phyloP scores from a whole-genome alignment of 1,140 invertebrate genomes.

The Helicoverpa armigera region DNA sequence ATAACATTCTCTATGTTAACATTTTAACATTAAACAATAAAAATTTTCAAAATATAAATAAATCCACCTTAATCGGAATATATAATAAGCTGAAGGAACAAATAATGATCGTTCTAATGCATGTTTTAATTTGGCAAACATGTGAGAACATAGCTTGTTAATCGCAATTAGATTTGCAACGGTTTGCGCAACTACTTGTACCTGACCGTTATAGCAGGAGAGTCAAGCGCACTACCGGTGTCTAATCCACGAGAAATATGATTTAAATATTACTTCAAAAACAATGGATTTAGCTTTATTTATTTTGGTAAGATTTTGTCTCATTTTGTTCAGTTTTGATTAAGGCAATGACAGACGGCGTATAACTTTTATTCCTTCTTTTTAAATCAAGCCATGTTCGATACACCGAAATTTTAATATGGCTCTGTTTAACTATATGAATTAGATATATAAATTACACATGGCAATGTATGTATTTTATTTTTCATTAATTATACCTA shows the following conservation, averaged over 20 bases:
- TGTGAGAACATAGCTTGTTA: background rate
- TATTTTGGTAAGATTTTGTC: background rate
- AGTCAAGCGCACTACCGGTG: background rate
- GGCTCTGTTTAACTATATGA: too few relatives aligned
- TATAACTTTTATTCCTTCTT: too few relatives aligned
- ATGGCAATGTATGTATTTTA: background rate
- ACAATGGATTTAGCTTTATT: constrained; percentile 14
- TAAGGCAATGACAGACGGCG: too few relatives aligned
- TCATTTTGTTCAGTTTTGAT: background rate
- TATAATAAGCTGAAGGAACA: background rate
- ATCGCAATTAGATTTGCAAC: background rate
- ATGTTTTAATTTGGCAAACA: constrained; percentile 9
- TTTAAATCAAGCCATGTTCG: too few relatives aligned
- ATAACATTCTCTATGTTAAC: too few relatives aligned
- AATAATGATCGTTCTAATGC: background rate
- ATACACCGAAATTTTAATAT: too few relatives aligned
- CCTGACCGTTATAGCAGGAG: background rate
- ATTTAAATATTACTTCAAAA: background rate
- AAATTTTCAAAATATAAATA: background rate
- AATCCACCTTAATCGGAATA: background rate
- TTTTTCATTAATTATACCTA: background rate
- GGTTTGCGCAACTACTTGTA: background rate
- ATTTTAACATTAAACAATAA: background rate
- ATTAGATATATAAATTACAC: background rate
- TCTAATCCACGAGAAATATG: background rate